A percentile compares a stretch with the other conserved stretches of the same genome.
Evolutionary conservation across 2,888 invertebrate genomes (phyloP).

Genomic region (Xylocampa areola): DNA sequence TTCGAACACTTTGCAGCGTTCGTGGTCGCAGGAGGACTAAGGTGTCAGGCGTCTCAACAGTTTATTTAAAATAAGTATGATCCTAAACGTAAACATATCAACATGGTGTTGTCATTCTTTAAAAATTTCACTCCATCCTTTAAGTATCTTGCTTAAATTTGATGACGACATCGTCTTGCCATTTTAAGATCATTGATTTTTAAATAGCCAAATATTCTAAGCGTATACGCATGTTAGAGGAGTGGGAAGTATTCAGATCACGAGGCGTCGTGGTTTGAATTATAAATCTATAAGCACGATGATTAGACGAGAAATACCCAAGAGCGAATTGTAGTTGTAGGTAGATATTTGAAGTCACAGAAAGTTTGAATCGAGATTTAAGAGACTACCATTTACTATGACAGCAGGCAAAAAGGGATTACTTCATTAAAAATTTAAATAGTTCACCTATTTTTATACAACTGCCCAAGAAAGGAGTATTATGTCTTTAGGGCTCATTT

Average conservation of each 20-base stretch:
- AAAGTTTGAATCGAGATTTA: background rate
- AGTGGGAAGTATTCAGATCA: conserved; percentile 52
- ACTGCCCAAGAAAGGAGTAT: too few species aligned
- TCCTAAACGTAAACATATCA: background rate
- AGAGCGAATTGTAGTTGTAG: background rate
- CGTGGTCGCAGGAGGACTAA: too few species aligned
- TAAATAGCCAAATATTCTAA: conserved; percentile 55
- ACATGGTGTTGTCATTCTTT: background rate
- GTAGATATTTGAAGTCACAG: background rate
- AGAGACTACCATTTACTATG: background rate
- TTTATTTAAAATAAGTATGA: background rate
- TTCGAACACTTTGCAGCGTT: too few species aligned
- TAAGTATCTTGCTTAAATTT: conserved; percentile 11
- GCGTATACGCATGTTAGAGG: conserved; percentile 21
- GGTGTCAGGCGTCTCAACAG: too few species aligned
- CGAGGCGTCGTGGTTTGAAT: conserved; percentile 53
- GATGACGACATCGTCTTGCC: conserved; percentile 34
- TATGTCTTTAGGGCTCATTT: too few species aligned
- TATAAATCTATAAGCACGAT: conserved; percentile 33
- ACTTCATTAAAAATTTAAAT: too few species aligned
- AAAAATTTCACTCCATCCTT: conserved; percentile 1
- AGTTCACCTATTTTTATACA: too few species aligned
- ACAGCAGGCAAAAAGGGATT: too few species aligned
- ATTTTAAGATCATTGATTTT: conserved; percentile 47
- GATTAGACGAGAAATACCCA: conserved; percentile 32